Evolutionary conservation across 2,797 vertebrate genomes (phyloP), one percentile per base, ranked within the genome.

Genomic region (Eupleurogrammus muticus): DNA sequence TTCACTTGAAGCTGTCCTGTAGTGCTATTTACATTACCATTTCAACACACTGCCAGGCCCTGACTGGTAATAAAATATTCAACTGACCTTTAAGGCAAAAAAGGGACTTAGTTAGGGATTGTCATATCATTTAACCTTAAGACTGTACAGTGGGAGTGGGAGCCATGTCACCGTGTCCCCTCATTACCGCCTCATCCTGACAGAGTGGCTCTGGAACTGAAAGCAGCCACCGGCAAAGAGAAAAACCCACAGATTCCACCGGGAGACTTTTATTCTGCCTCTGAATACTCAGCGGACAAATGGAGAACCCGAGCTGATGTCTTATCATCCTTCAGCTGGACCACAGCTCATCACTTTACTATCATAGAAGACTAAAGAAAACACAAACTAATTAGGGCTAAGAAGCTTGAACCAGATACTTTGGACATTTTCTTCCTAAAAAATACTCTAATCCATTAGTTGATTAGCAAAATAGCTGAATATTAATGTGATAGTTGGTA

Each of bases 111-210:
- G 91, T 93, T 93, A 92, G 93, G 92, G 84, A 79, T 92, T 91
- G 92, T 92, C 93, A 92, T 92, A 89, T 92, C 79, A 92, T 94
- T 95, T 93, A 94, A 94, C 92, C 94, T 94, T 90, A 92, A 91
- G 90, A 92, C 80, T 84, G 80, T 85, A 86, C 69, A 77, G 88
- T 72, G 77, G 82, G 79, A 89, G 81, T 86, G 75, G 79, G 85
- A 80, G 82, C 82, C 67, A 75, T 76, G 75, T 85, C 77, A 56
- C 82, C 66, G 86, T 77, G 84, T 90, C 75, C 84, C 83, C 92
- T 94, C 92, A 94, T 93, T 94, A 94, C 82, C 36, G 79, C 85
- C 83, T 75, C 79, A 80, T 62, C 83, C 62, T 89, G 89, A 89
- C 90, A 87, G 81, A 88, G 75, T 79, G 65, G 32, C 84, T 89